Base-by-base conservation (phyloP, 2,888 invertebrate genomes). In the Micropterix aruncella region DNA sequence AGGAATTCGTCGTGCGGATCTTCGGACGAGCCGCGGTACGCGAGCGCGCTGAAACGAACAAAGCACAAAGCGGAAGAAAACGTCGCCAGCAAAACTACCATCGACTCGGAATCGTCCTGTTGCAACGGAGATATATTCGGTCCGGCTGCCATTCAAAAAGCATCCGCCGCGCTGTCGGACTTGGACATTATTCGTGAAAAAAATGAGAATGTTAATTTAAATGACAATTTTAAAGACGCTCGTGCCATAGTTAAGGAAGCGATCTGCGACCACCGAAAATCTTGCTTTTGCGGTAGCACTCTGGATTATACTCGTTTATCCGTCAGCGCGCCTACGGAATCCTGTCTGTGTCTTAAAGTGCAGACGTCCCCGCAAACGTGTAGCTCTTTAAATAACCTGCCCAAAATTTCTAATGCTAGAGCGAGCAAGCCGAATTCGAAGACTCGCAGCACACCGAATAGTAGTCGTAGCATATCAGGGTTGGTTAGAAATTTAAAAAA, bases 401-500 rank as follows among this genome's bases (percentile, higher is more conserved):
- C 27, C 5, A 27, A 27, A 27, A 27, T 27, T 27, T 27, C 7
- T 27, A 27, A 27, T 27, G 27, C 5, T 27, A 27, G 12, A 27
- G 27, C 27, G 12, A 12, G 7, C 27, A 27, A 7, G 12, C 5
- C 27, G 5, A 27, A 5, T 27, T 27, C 12, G 12, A 27, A 27
- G 27, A 7, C 27, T n/a, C n/a, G n/a, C n/a, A n/a, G n/a, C n/a
- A n/a, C n/a, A 27, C 27, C 5, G 5, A 27, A 7, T 27, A 27
- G 12, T 27, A 27, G 5, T 12, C 56, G 64, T 16, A 63, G 60
- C 50, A 58, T 74, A 47, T 74, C 76, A 38, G 88, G 90, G 18
- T 82, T 84, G 60, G 91, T 91, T 52, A 80, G 81, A 70, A 86
- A 83, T 71, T 76, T 90, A 53, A 88, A 88, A 63, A 83, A 83